Base-by-base conservation (phyloP, 2,113 vertebrate genomes). In the Ochotona princeps region DNA sequence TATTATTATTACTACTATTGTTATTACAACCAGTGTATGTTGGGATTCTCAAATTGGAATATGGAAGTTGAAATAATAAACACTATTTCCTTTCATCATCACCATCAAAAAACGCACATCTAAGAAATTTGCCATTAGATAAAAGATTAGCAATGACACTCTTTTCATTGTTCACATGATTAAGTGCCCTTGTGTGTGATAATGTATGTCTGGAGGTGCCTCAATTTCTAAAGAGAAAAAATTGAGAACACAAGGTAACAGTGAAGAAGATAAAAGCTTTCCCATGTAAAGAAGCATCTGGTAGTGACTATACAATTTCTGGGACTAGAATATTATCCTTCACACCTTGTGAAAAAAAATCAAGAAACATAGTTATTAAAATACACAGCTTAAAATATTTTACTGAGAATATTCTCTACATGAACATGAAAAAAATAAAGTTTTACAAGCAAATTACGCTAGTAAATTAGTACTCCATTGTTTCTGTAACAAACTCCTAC, bases 61-160 rank as follows among this genome's bases (percentile, higher is more conserved):
- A 81, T 78, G 8, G 44, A 91, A 60, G 28, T 21, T 80, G 38
- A 70, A 93, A 93, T 82, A 94, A 96, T 92, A 94, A 20, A 73
- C 95, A 85, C 1, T n/a, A 94, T 91, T 91, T 92, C 84, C 92
- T 96, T 93, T 95, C 91, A 96, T 97, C 92, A 92, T 66, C 60
- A 44, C 80, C 96, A 95, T 92, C 95, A 97, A 96, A 97, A 83
- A 75, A 82, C 32, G 57, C n/a, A 47, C 21, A 74, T 76, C 70
- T 94, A 90, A 97, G 90, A 96, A 97, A 94, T 44, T 35, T 96
- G 82, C 81, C 75, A 73, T 87, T 96, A 94, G 89, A 96, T 85
- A 94, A 93, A 96, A 85, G 89, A 96, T 97, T 93, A 97, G 60
- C 54, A 73, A 78, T 83, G 78, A 93, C 89, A 93, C 87, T 91